These are phyloP conservation scores for Oscheius sp. DNA, from an alignment of 2,888 invertebrate species.

Conservation along the genomic window DNA sequence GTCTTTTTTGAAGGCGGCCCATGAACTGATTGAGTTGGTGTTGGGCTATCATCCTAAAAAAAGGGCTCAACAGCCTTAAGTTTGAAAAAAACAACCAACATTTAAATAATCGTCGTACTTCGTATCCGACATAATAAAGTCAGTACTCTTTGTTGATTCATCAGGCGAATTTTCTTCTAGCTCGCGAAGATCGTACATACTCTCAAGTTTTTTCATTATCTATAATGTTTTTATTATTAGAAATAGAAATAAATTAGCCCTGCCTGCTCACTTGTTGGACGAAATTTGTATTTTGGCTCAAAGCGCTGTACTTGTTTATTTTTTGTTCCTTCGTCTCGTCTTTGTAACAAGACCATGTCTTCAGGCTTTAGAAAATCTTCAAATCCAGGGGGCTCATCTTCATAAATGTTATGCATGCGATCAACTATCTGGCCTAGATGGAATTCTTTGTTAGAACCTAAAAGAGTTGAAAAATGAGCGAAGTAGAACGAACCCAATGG, in stretches of 20 bases:
- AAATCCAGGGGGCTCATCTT: constrained; percentile 34
- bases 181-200: too few species aligned
- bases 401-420: constrained; percentile 37
- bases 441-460: constrained; percentile 32
- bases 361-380: constrained; percentile 24
- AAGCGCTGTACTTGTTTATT: constrained; percentile 25
- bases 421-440: constrained; percentile 21
- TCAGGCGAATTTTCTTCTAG: too few species aligned
- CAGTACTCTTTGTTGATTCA: too few species aligned
- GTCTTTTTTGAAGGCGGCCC: too few species aligned
- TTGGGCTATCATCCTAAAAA: too few species aligned
- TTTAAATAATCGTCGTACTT: not conserved
- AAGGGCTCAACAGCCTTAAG: too few species aligned
- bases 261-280: constrained; percentile 33
- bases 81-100: too few species aligned
- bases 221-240: too few species aligned
- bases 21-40: too few species aligned
- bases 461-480: not conserved
- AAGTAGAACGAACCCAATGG: constrained; percentile 29
- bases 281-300: constrained; percentile 31
- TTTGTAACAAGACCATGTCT: constrained; percentile 9
- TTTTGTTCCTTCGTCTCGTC: constrained; percentile 22
- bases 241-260: too few species aligned
- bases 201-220: too few species aligned
- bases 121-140: too few species aligned